Evolutionary conservation across 2,797 vertebrate genomes (phyloP).

Genomic region (Danio jaintianensis): DNA sequence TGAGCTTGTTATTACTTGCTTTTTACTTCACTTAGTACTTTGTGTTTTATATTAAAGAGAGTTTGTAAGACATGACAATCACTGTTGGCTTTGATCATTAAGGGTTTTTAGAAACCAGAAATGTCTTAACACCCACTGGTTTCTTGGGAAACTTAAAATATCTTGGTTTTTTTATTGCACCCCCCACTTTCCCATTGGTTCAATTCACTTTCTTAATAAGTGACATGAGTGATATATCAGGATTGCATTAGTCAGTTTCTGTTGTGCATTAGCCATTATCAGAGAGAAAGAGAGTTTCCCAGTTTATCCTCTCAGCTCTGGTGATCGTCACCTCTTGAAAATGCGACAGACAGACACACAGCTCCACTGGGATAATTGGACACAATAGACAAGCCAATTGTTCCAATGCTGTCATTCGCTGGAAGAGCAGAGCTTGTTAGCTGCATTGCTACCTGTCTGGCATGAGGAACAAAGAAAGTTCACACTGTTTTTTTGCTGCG

Average conservation of each 20-base stretch:
- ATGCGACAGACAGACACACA: slow-evolving; percentile 16
- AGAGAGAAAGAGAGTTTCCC: not conserved
- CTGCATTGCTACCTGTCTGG: slow-evolving; percentile 4
- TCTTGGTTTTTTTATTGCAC: not conserved
- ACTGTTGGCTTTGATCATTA: not conserved
- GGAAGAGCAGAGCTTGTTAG: slow-evolving; percentile 13
- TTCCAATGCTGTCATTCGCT: not conserved
- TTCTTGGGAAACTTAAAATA: slow-evolving; percentile 11
- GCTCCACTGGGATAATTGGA: slow-evolving; percentile 13
- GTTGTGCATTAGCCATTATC: not conserved
- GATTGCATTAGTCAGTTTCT: not conserved
- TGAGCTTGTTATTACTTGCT: not conserved
- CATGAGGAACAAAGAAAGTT: not conserved
- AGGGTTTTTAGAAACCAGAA: slow-evolving; percentile 9
- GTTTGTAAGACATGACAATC: not conserved
- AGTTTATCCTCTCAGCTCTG: not conserved
- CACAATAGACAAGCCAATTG: not conserved
- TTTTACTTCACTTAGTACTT: not conserved
- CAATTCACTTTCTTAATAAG: slow-evolving; percentile 6
- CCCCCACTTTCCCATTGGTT: not conserved
- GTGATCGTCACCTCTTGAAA: slow-evolving; percentile 21
- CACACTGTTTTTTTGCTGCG: too few relatives aligned
- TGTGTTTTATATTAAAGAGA: not conserved
- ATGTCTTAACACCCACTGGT: slow-evolving; percentile 30
- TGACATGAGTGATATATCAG: not conserved